Evolutionary conservation across 2,888 invertebrate genomes (phyloP).

Genomic region (Orthonychiurus folsomi): DNA sequence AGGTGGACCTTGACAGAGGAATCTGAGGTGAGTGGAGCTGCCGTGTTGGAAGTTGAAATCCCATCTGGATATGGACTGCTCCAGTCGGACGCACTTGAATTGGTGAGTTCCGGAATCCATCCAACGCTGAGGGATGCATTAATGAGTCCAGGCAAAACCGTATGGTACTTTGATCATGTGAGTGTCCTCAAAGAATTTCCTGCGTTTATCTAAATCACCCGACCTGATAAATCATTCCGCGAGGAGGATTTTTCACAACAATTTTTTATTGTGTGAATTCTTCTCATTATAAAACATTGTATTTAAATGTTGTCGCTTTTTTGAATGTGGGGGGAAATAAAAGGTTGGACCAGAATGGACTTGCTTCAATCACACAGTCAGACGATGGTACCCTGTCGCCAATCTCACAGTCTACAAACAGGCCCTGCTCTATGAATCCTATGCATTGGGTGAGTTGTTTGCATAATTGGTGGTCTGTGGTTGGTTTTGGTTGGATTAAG

Average conservation of each 20-base stretch:
- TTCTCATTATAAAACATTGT: no score
- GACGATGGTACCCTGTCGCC: constrained; percentile 52
- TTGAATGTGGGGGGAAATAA: no score
- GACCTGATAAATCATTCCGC: no score
- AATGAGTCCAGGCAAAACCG: constrained; percentile 43
- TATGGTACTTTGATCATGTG: constrained; percentile 49
- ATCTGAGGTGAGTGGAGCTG: constrained; percentile 44
- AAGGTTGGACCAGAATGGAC: constrained; percentile 44
- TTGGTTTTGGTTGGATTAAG: no score
- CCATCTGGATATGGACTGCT: constrained; percentile 48
- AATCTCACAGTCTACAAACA: constrained; percentile 50
- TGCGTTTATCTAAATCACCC: neutral
- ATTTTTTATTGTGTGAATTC: no score
- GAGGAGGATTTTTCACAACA: no score
- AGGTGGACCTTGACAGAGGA: constrained; percentile 45
- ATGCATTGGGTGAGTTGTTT: constrained; percentile 50
- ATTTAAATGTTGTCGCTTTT: no score
- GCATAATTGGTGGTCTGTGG: no score
- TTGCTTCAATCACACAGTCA: constrained; percentile 50
- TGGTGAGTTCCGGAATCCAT: constrained; percentile 41
- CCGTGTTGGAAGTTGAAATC: constrained; percentile 46
- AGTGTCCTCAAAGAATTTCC: constrained; percentile 35
- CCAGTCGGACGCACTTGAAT: constrained; percentile 46
- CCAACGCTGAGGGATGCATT: constrained; percentile 43
- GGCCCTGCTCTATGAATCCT: constrained; percentile 50